A percentile compares a stretch with the other conserved stretches of the same genome.
These are phyloP conservation scores for Aplysina aerophoba DNA, from an alignment of 37 sponge, comb jelly and placozoan genomes.

Conservation along the genomic window DNA sequence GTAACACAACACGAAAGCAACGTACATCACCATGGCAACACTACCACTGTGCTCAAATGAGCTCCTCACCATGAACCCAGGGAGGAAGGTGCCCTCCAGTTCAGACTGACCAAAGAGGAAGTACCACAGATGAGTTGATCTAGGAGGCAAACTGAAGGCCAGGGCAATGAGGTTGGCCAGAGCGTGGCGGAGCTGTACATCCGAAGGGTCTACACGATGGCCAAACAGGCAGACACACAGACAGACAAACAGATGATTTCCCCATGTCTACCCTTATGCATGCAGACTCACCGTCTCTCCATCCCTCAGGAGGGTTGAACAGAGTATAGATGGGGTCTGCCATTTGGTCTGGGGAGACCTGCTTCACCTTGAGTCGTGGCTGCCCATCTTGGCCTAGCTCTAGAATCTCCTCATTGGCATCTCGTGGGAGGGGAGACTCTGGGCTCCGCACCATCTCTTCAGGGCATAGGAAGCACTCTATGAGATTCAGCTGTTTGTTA, in stretches of 20 bases:
- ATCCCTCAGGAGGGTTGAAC: constrained; percentile 40
- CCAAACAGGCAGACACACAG: not conserved
- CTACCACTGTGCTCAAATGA: no score
- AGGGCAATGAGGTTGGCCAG: constrained; percentile 80
- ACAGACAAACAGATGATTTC: not conserved
- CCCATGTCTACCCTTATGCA: not conserved
- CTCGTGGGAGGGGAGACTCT: constrained; percentile 25
- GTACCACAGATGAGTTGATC: constrained; percentile 79
- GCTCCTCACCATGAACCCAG: constrained; percentile 79
- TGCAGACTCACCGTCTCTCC: not conserved
- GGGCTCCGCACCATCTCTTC: constrained; percentile 22
- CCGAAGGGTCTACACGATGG: constrained; percentile 70
- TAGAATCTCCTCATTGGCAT: constrained; percentile 35
- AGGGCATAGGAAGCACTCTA: constrained; percentile 40
- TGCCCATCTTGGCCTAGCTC: constrained; percentile 23
- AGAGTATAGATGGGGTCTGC: constrained; percentile 64
- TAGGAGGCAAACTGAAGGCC: constrained; percentile 64
- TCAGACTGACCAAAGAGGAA: constrained; percentile 63
- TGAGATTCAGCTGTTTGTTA: constrained; percentile 9
- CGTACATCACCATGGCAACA: no score
- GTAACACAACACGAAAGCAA: no score
- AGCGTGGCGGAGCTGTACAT: constrained; percentile 67
- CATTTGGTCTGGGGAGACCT: not conserved
- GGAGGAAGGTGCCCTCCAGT: constrained; percentile 70
- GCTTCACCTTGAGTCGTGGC: constrained; percentile 12